These are phyloP conservation scores for Entosphenus tridentatus DNA, from an alignment of 2,113 vertebrate genomes.

Conservation along the genomic window DNA sequence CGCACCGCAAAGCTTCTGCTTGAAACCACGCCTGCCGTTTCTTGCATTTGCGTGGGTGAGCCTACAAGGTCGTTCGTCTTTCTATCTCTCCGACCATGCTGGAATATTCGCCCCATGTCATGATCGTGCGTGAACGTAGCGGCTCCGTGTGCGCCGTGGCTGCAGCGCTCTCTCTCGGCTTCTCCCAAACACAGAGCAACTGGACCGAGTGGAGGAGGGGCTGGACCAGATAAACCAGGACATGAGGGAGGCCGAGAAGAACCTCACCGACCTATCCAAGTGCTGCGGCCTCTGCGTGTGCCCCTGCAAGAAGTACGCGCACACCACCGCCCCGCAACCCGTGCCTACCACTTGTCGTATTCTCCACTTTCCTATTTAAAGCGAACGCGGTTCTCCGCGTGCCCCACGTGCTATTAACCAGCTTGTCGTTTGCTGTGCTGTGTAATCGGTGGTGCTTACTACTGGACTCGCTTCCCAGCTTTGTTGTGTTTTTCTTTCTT, in stretches of 20 bases:
- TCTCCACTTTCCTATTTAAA: too few species aligned
- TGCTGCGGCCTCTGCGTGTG: conserved; percentile 87
- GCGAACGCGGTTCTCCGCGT: too few species aligned
- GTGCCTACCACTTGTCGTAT: too few species aligned
- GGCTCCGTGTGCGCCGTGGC: too few species aligned
- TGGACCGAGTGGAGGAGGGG: conserved; percentile 52
- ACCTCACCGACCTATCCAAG: conserved; percentile 72
- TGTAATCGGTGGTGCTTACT: conserved; percentile 4
- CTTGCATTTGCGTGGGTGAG: too few species aligned
- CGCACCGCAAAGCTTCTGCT: too few species aligned
- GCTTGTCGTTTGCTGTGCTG: not conserved
- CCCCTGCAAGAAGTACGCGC: conserved; percentile 66
- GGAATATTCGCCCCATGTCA: too few species aligned
- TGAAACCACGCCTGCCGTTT: too few species aligned
- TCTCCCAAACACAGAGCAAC: conserved; percentile 35
- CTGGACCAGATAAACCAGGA: conserved; percentile 97
- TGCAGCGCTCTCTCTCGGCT: too few species aligned
- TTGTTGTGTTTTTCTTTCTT: conserved; percentile 18
- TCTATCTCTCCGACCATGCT: too few species aligned
- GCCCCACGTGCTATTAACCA: not conserved
- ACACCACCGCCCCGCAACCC: not conserved
- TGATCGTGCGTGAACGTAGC: too few species aligned
- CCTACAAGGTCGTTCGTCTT: too few species aligned
- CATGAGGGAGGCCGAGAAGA: conserved; percentile 78
- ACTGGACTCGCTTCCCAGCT: conserved; percentile 13